Evolutionary conservation across 2,113 vertebrate genomes (phyloP).

Genomic region (Butorides virescens): DNA sequence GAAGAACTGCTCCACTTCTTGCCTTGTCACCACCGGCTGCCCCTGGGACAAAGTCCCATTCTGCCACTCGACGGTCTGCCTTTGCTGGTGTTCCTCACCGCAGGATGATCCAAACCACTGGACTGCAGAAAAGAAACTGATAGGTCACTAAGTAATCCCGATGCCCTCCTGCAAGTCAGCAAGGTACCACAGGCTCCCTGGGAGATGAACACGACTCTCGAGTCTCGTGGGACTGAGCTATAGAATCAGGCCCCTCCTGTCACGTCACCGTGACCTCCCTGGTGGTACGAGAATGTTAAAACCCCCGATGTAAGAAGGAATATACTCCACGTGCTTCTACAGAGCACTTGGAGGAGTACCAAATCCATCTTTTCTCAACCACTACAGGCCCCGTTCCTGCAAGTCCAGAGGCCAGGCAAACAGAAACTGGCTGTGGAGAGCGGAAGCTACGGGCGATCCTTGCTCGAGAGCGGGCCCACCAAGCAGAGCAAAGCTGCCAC

Average conservation of each 20-base stretch:
- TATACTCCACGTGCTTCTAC: background rate
- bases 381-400: background rate
- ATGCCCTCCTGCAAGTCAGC: background rate
- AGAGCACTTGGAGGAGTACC: background rate
- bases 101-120: conserved; percentile 78
- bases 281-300: background rate
- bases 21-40: background rate
- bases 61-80: background rate
- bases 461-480: background rate
- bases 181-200: background rate
- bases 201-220: background rate
- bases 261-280: background rate
- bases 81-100: background rate
- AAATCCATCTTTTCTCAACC: background rate
- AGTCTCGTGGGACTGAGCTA: background rate
- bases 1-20: conserved; percentile 79
- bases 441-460: background rate
- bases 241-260: background rate
- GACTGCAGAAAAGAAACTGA: conserved; percentile 51
- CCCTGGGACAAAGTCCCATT: background rate
- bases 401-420: background rate
- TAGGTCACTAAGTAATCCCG: rapidly evolving
- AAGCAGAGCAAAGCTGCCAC: background rate
- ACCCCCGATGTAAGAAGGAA: background rate
- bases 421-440: background rate